These are phyloP conservation scores for Alligator mississippiensis DNA, from an alignment of 2,113 vertebrate genomes.

Conservation along the genomic window DNA sequence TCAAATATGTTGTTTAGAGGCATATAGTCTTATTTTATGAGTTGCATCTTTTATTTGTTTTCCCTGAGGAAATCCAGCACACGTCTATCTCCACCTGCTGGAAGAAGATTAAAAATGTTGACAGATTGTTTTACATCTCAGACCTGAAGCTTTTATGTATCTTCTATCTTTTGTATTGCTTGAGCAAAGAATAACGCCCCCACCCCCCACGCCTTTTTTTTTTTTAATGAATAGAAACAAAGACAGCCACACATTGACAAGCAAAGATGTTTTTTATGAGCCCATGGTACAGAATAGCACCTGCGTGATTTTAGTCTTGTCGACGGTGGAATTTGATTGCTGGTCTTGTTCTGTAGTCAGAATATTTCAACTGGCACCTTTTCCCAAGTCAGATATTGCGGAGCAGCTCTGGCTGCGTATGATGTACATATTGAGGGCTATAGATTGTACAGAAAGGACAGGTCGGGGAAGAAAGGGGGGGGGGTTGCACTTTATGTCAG, in stretches of 20 bases:
- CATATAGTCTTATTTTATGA: background rate
- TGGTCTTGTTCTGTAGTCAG: background rate
- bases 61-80: slow-evolving; percentile 58
- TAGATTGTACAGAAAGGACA: no score
- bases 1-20: background rate
- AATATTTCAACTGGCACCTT: background rate
- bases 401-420: slow-evolving; percentile 13
- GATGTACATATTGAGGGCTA: no score
- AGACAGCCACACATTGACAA: background rate
- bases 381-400: background rate
- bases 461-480: no score
- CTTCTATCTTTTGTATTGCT: background rate
- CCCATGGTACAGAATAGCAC: background rate
- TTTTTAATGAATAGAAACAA: background rate
- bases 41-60: background rate
- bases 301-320: background rate
- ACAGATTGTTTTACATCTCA: background rate
- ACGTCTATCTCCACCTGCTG: slow-evolving; percentile 72
- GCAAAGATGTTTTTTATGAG: background rate
- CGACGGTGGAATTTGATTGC: background rate
- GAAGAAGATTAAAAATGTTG: slow-evolving; percentile 64
- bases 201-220: no score
- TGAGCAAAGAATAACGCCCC: background rate
- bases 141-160: background rate
- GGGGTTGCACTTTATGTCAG: no score